Base-by-base conservation (phyloP, 1,140 invertebrate species). In the Littorina saxatilis region DNA sequence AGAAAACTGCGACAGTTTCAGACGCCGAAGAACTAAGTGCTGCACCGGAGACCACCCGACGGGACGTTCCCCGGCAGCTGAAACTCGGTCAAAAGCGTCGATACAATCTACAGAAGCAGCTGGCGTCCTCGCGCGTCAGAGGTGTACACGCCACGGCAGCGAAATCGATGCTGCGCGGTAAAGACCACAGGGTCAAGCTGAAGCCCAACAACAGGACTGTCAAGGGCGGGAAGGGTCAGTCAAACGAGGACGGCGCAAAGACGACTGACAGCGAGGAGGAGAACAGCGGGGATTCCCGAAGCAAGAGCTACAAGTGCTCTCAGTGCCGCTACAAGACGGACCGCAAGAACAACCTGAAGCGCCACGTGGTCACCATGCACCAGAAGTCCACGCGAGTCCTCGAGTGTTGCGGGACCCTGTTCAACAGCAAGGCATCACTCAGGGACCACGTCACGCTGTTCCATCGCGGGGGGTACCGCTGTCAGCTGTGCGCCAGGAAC, bases 311-410 rank as follows among this genome's bases (percentile, higher is more conserved):
- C 75, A 78, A 75, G 0, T 91, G 90, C 78, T 84, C 87, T 0
- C 87, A 91, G 63, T 93, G 93, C 81, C 75, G 84, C 9, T 93
- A 93, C 82, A 68, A 84, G 0, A 93, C 92, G 1, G 91, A 93
- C 81, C 82, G 92, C 13, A 90, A 92, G 82, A 93, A 93, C 86
- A 93, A 93, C 84, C 85, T 93, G n/a, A 92, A 92, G 84, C 87
- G 92, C 5, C 92, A 93, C 83, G 89, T 91, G 32, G 79, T 88
- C 1, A 92, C 92, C 7, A 93, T 93, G 92, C 92, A 93, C 84
- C 90, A 91, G 66, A 81, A 88, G 5, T 88, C 87, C 17, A 61
- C 84, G 17, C 88, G 88, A 50, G 76, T 83, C 1, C 83, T 92
- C 17, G 92, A 92, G 79, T 93, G 92, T 80, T 93, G 92, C 73